phyloP scores from a whole-genome alignment of 2,888 invertebrate species.

The Calliopum simillimum region DNA sequence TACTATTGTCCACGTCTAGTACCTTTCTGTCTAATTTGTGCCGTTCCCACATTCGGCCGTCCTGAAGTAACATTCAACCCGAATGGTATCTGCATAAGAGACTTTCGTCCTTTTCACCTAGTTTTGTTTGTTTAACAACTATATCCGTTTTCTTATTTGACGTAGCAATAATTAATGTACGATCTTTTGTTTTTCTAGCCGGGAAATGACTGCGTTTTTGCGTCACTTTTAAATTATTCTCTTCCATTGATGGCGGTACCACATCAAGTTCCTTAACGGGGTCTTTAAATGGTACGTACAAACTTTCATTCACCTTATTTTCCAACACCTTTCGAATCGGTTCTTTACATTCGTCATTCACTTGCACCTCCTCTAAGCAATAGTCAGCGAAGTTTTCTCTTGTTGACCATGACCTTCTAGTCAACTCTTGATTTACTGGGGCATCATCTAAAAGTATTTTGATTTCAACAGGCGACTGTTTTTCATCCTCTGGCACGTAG shows the following conservation, averaged over 20 bases:
- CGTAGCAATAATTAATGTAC: no score
- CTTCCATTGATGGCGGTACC: constrained; percentile 56
- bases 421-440: constrained; percentile 30
- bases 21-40: no score
- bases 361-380: constrained; percentile 28
- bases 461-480: no score
- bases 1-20: no score
- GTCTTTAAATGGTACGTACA: constrained; percentile 37
- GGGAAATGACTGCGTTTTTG: constrained; percentile 58
- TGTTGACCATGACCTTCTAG: constrained; percentile 34
- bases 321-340: constrained; percentile 36
- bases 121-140: constrained; percentile 50
- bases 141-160: no score
- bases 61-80: no score
- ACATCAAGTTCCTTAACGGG: constrained; percentile 45
- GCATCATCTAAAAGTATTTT: no score
- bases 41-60: no score
- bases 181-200: constrained; percentile 50
- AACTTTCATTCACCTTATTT: constrained; percentile 29
- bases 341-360: constrained; percentile 33
- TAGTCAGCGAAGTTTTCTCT: constrained; percentile 14
- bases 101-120: constrained; percentile 26
- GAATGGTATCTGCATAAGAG: constrained; percentile 34
- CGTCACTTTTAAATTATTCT: constrained; percentile 55
- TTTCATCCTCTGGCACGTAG: no score